Percentiles rank a stretch among this genome's conserved stretches.
phyloP scores from a whole-genome alignment of 2,797 vertebrate genomes.

The Tinamus major region DNA sequence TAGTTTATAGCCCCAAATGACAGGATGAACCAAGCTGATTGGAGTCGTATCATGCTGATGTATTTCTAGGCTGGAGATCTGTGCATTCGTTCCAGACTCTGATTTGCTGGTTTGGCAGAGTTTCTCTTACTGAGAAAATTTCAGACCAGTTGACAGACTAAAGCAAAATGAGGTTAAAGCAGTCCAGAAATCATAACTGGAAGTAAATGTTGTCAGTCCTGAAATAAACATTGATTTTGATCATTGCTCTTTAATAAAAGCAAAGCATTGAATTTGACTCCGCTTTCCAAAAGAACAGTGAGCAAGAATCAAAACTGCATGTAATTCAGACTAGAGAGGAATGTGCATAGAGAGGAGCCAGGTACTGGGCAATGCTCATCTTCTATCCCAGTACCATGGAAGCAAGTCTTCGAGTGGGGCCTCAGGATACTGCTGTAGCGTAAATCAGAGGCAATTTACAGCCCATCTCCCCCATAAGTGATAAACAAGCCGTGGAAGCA shows the following conservation, averaged over 20 bases:
- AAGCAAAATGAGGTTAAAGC: neutral
- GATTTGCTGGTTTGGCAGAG: neutral
- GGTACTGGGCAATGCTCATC: neutral
- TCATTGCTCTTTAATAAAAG: neutral
- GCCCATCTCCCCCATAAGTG: neutral
- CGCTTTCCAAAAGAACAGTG: neutral
- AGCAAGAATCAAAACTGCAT: neutral
- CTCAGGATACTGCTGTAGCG: neutral
- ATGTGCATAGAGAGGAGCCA: neutral
- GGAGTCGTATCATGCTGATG: neutral
- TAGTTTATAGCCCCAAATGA: neutral
- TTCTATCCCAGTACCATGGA: neutral
- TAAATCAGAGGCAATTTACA: neutral
- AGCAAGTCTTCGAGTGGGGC: neutral
- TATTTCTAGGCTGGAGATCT: neutral
- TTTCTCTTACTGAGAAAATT: neutral
- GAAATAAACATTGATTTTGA: neutral
- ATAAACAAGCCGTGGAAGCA: neutral
- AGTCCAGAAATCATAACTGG: neutral
- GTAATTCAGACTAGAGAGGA: accelerated
- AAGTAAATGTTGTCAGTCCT: neutral
- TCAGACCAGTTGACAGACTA: neutral
- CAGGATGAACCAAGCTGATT: neutral
- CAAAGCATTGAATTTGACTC: neutral
- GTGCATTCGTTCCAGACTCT: neutral